These are phyloP conservation scores for Microcebus murinus DNA, from an alignment of 2,113 vertebrate genomes.

Conservation along the genomic window DNA sequence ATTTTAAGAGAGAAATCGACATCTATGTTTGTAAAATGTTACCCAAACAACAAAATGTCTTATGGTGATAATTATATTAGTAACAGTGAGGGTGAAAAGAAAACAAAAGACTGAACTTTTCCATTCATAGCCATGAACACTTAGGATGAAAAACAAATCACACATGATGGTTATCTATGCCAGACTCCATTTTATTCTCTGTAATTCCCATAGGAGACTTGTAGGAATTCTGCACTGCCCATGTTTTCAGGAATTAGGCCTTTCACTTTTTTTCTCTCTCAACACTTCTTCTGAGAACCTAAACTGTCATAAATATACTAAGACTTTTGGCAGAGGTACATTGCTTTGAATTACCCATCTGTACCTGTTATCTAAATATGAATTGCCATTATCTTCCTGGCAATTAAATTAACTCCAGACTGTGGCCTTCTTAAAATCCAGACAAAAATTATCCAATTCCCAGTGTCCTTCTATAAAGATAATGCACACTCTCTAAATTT, in stretches of 20 bases:
- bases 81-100: conserved; percentile 26
- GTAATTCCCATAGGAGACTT: conserved; percentile 42
- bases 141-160: not conserved
- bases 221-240: conserved; percentile 59
- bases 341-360: conserved; percentile 76
- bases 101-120: conserved; percentile 51
- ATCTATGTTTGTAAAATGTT: not conserved
- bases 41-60: conserved; percentile 52
- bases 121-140: not conserved
- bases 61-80: conserved; percentile 14
- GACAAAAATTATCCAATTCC: not conserved
- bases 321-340: conserved; percentile 75
- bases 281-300: conserved; percentile 74
- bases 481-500: not conserved
- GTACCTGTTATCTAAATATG: conserved; percentile 51
- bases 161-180: not conserved
- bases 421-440: conserved; percentile 23
- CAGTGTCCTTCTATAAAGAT: not conserved
- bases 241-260: conserved; percentile 75
- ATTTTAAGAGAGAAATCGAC: conserved; percentile 15
- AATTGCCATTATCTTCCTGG: not conserved
- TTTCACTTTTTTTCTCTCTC: conserved; percentile 67
- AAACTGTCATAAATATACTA: conserved; percentile 79
- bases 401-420: conserved; percentile 5
- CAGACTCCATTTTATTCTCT: not conserved